Evolutionary conservation across 2,113 vertebrate genomes (phyloP), one percentile per base, ranked within the genome.

Genomic region (Elachura formosa): DNA sequence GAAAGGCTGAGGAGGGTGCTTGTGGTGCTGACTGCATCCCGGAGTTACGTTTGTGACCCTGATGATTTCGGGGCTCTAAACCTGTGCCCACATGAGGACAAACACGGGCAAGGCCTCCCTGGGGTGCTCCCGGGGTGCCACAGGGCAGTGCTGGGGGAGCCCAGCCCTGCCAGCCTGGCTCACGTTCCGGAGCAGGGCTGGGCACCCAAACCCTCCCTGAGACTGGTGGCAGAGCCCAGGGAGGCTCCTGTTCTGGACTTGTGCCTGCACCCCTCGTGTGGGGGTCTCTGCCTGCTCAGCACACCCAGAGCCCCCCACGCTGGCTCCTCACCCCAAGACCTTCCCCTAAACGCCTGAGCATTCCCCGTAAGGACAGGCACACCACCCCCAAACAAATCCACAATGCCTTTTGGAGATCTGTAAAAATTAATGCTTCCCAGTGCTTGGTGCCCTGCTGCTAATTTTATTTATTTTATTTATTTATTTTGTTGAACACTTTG

Each of bases 41-140:
- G 4, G 73, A 36, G 46, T 7, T 52, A 4, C 38, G 77, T 46
- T 11, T 10, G 58, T 5, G n/a, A 19, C 9, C 16, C 31, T 6
- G 31, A 3, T 15, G 9, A 17, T 49, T 24, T 40, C 9, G 58
- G 54, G 79, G 67, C 64, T 51, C 51, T 10, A 3, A 59, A 11
- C 9, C 8, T 1, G 0, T 1, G 48, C 38, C 9, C 9, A 1
- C 1, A 14, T 18, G 76, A 29, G 26, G 20, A 5, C 4, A 12
- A 56, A 45, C 0, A 1, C 9, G n/a, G n/a, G n/a, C n/a, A n/a
- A n/a, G n/a, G n/a, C 13, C 52, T 48, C 15, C 49, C n/a, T 15
- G 12, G 5, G 59, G 7, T 3, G 33, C 8, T 24, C n/a, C n/a
- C n/a, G n/a, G n/a, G n/a, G n/a, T n/a, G n/a, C n/a, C n/a, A n/a